phyloP scores from a whole-genome alignment of 2,797 vertebrate genomes.

The Phrynocephalus vlangalii region DNA sequence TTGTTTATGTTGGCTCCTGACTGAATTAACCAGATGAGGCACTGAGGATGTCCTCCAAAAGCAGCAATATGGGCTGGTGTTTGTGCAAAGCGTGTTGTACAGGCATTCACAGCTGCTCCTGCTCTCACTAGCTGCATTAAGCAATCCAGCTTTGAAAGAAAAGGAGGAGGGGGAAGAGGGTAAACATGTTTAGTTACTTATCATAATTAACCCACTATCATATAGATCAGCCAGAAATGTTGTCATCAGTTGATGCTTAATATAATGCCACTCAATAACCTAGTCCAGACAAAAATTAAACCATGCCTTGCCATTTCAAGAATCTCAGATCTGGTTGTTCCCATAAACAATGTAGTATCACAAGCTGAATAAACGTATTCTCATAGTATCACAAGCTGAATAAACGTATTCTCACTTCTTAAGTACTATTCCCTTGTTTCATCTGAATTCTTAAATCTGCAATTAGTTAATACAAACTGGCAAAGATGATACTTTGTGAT shows the following conservation, averaged over 20 bases:
- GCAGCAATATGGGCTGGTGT: conserved; percentile 94
- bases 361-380: too few species aligned
- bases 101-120: conserved; percentile 89
- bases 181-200: conserved; percentile 22
- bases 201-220: neutral
- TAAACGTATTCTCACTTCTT: neutral
- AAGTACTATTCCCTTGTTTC: neutral
- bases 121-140: conserved; percentile 89
- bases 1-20: conserved; percentile 93
- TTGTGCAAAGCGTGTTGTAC: conserved; percentile 90
- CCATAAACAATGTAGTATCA: too few species aligned
- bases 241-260: neutral
- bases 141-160: conserved; percentile 89
- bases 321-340: neutral
- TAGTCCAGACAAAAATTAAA: neutral
- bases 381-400: too few species aligned
- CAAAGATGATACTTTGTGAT: too few species aligned
- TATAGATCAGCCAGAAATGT: neutral
- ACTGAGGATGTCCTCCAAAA: conserved; percentile 93
- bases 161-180: conserved; percentile 31
- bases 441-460: neutral
- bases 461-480: neutral
- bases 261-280: neutral
- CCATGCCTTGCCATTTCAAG: neutral
- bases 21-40: conserved; percentile 92